These are phyloP conservation scores for Punctoribates punctum DNA, from an alignment of 2,888 invertebrate species.

Conservation along the genomic window DNA sequence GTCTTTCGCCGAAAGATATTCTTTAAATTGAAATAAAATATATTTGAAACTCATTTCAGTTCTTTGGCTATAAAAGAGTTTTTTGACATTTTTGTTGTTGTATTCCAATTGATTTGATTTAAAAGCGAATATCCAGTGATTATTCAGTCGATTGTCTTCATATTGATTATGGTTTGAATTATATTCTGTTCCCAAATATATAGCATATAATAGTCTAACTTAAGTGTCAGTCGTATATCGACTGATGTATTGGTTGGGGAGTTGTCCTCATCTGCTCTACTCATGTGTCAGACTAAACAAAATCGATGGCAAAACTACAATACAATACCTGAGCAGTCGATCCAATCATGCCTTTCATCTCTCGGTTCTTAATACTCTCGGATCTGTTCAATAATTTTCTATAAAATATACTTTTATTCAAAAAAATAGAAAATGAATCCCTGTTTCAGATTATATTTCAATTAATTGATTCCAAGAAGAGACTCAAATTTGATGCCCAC, in stretches of 20 bases:
- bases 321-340: conserved; percentile 23
- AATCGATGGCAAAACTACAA: conserved; percentile 22
- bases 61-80: no score
- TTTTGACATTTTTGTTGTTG: not conserved
- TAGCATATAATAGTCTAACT: not conserved
- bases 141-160: conserved; percentile 14
- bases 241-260: conserved; percentile 36
- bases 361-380: no score
- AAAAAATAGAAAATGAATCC: no score
- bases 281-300: conserved; percentile 24
- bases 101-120: not conserved
- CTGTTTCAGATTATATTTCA: no score
- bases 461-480: no score
- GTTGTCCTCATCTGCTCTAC: conserved; percentile 38
- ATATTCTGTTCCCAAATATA: not conserved
- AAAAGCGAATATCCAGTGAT: not conserved
- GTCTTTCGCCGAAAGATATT: not conserved
- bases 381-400: no score
- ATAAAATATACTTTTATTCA: no score
- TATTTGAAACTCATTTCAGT: no score
- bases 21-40: no score
- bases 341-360: conserved; percentile 14
- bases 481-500: no score
- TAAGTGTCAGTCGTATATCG: not conserved
- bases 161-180: conserved; percentile 10